Evolutionary conservation across 92 coral and sea anemone species (phyloP), one percentile per base, ranked within the genome.

Genomic region (Montipora capitata): DNA sequence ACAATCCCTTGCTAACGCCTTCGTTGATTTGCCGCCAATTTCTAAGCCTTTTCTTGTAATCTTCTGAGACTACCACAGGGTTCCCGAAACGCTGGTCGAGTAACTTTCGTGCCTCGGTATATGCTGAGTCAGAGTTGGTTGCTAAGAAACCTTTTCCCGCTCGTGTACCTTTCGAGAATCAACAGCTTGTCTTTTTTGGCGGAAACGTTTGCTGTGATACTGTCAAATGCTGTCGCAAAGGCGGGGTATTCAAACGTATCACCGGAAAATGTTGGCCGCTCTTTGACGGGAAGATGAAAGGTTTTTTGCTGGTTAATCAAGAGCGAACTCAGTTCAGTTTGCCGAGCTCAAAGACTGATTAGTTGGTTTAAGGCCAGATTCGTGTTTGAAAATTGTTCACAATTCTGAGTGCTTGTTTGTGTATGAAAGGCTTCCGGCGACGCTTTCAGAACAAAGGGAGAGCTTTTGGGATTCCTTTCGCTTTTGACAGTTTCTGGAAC

Each of bases 81-180:
- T n/a, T n/a, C n/a, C n/a, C n/a, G n/a, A n/a, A n/a, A n/a, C n/a
- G n/a, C n/a, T n/a, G 56, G 71, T 77, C 90, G 1, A 95, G 89
- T 15, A 92, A 74, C 51, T 90, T 92, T 14, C 90, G 81, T 1
- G 96, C 94, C 58, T 90, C 84, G 16, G 40, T 8, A 48, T 95
- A 95, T 3, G 94, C 86, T 10, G 43, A 84, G 16, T 95, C 91
- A 0, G 93, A 86, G 73, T 61, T 78, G 52, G 72, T 82, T 0
- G 91, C 90, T 17, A 92, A 79, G 81, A 83, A 95, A 10, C 94
- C 92, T 64, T 72, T 92, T 92, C 40, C 90, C 97, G 10, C 27
- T 85, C 2, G 93, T 91, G 77, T 94, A 91, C 72, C 88, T 94
- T n/a, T 94, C 88, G 11, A 89, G 89, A 58, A 80, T 92, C 63